phyloP scores from a whole-genome alignment of 2,113 vertebrate species.

The Potamarius usumacintae region DNA sequence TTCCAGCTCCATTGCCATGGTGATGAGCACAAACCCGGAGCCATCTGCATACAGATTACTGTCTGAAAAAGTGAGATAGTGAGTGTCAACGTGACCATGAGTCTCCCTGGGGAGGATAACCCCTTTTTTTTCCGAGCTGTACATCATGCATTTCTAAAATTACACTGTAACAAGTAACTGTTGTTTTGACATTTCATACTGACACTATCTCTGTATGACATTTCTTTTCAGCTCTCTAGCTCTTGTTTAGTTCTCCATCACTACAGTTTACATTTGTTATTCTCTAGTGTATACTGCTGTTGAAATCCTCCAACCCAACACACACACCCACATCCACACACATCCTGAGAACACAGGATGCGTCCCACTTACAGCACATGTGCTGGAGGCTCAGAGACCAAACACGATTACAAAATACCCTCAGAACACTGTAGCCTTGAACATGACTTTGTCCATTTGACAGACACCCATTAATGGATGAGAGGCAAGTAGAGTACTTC shows the following conservation, averaged over 20 bases:
- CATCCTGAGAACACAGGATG: constrained; percentile 25
- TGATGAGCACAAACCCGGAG: constrained; percentile 50
- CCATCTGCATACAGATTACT: constrained; percentile 46
- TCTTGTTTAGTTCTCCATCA: background rate
- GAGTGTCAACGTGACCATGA: constrained; percentile 14
- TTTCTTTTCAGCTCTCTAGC: constrained; percentile 8
- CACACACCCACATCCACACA: background rate
- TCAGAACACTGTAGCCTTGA: constrained; percentile 16
- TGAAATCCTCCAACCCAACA: background rate
- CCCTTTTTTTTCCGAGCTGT: constrained; percentile 17
- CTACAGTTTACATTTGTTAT: background rate
- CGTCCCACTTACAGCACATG: constrained; percentile 46
- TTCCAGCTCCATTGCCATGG: constrained; percentile 59
- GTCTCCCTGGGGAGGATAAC: background rate
- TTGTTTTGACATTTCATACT: constrained; percentile 16
- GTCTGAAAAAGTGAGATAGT: constrained; percentile 34
- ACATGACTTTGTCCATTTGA: constrained; percentile 16
- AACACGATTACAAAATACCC: constrained; percentile 30
- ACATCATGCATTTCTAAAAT: background rate
- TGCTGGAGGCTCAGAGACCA: constrained; percentile 10
- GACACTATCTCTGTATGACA: constrained; percentile 18
- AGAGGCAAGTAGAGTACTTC: constrained; percentile 38
- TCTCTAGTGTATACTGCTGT: background rate
- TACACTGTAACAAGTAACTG: constrained; percentile 7
- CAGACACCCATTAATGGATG: constrained; percentile 36